These are phyloP conservation scores for Anguilla pacifica DNA, from an alignment of 2,797 vertebrate species.

Conservation along the genomic window DNA sequence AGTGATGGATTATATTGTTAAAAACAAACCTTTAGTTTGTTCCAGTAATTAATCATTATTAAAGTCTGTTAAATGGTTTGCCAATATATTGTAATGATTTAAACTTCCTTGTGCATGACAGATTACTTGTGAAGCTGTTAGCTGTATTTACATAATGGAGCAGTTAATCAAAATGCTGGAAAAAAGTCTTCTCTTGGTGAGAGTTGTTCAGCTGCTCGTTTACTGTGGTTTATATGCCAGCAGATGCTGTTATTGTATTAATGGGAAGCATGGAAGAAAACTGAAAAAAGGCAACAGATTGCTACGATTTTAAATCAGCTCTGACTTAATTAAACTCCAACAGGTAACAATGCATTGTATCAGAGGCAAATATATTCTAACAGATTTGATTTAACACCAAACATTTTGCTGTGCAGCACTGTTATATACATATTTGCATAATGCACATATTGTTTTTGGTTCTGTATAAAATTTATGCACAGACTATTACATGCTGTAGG, in stretches of 20 bases:
- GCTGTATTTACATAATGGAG: constrained; percentile 62
- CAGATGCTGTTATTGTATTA: not conserved
- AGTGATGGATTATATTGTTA: constrained; percentile 61
- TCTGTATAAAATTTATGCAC: not conserved
- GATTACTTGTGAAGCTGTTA: constrained; percentile 50
- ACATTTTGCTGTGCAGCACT: not conserved
- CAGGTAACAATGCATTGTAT: not conserved
- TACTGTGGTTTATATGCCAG: constrained; percentile 2
- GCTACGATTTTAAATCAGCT: not conserved
- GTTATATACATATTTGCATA: not conserved
- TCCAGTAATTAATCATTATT: constrained; percentile 69
- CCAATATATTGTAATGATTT: constrained; percentile 61
- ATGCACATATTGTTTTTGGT: not conserved
- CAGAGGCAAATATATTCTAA: not conserved
- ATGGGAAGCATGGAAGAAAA: not conserved
- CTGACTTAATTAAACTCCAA: not conserved
- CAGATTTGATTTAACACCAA: not conserved
- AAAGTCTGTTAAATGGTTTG: constrained; percentile 61
- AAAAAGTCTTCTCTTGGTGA: constrained; percentile 52
- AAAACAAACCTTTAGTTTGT: constrained; percentile 51
- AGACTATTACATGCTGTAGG: not conserved
- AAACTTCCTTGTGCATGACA: constrained; percentile 57
- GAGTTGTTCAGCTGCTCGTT: constrained; percentile 7
- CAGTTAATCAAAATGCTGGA: constrained; percentile 61
- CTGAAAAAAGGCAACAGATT: not conserved